A percentile compares a stretch with the other conserved stretches of the same genome.
Evolutionary conservation across 2,113 vertebrate species (phyloP).

Genomic region (Tenebrosternarchus preto): DNA sequence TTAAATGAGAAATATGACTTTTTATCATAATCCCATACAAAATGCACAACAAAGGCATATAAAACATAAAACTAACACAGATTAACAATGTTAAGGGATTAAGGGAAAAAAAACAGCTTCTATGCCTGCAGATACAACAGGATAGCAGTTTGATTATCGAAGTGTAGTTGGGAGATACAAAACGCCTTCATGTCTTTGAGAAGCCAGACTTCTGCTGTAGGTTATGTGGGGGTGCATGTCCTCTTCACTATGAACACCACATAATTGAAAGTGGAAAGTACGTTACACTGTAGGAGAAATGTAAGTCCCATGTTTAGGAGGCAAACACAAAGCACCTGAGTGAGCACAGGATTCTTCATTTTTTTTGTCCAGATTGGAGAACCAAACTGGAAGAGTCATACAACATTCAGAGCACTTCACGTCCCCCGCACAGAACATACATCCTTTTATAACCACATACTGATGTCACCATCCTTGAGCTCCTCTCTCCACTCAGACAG

Average conservation of each 20-base stretch:
- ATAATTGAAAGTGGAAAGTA: neutral
- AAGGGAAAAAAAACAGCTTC: neutral
- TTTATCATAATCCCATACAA: neutral
- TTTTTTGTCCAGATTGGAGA: too few relatives aligned
- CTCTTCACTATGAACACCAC: neutral
- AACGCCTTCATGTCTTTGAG: too few relatives aligned
- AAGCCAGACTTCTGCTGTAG: neutral
- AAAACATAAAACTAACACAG: neutral
- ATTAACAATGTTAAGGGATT: neutral
- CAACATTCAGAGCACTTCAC: too few relatives aligned
- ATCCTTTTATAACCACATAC: too few relatives aligned
- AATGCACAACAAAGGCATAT: neutral
- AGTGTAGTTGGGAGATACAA: neutral
- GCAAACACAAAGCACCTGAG: too few relatives aligned
- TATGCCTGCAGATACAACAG: neutral
- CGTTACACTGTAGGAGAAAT: too few relatives aligned
- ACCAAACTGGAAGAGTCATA: too few relatives aligned
- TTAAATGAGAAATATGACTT: neutral
- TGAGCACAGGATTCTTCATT: too few relatives aligned
- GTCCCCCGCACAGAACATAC: too few relatives aligned
- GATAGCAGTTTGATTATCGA: neutral
- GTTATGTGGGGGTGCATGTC: neutral
- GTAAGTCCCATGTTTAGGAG: too few relatives aligned
- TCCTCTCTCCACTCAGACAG: too few relatives aligned
- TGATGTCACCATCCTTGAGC: too few relatives aligned